Conservation (phyloP, 1,140 invertebrate genomes). For the Neoseiulus cucumeris region DNA sequence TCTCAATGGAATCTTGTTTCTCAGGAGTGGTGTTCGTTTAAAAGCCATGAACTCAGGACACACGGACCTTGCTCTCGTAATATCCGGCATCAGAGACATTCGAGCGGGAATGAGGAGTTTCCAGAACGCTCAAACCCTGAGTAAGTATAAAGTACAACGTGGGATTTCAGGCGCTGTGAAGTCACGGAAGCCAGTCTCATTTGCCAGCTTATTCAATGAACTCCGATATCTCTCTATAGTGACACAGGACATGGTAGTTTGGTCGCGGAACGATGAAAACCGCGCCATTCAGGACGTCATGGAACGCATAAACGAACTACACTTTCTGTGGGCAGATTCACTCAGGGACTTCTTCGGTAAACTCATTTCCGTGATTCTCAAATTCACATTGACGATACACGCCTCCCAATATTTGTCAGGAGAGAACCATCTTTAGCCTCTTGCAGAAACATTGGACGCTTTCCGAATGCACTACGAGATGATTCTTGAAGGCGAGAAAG, state of each 20-base stretch:
- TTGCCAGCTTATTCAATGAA: too few relatives aligned
- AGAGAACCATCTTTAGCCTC: neutral
- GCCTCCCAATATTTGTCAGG: neutral
- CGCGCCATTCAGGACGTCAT: slow-evolving; percentile 32
- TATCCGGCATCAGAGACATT: slow-evolving; percentile 35
- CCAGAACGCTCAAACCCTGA: slow-evolving; percentile 28
- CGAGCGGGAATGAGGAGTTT: slow-evolving; percentile 30
- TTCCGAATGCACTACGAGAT: slow-evolving; percentile 33
- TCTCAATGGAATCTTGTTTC: slow-evolving; percentile 16
- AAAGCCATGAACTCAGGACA: slow-evolving; percentile 32
- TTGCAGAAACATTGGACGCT: slow-evolving; percentile 31
- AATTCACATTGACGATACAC: neutral
- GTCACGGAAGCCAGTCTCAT: too few relatives aligned
- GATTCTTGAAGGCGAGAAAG: slow-evolving; percentile 34
- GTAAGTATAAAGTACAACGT: too few relatives aligned
- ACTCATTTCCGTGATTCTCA: too few relatives aligned
- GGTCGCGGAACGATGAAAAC: slow-evolving; percentile 34
- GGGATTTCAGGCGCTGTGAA: too few relatives aligned
- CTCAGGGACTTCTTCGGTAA: slow-evolving; percentile 32
- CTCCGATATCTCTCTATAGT: slow-evolving; percentile 20
- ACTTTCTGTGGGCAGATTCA: slow-evolving; percentile 32
- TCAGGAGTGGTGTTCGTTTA: slow-evolving; percentile 34
- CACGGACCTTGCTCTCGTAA: slow-evolving; percentile 32
- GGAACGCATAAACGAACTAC: slow-evolving; percentile 31
- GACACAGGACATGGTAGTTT: slow-evolving; percentile 33